phyloP scores from a whole-genome alignment of 2,888 invertebrate genomes.

The Morpho helenor region DNA sequence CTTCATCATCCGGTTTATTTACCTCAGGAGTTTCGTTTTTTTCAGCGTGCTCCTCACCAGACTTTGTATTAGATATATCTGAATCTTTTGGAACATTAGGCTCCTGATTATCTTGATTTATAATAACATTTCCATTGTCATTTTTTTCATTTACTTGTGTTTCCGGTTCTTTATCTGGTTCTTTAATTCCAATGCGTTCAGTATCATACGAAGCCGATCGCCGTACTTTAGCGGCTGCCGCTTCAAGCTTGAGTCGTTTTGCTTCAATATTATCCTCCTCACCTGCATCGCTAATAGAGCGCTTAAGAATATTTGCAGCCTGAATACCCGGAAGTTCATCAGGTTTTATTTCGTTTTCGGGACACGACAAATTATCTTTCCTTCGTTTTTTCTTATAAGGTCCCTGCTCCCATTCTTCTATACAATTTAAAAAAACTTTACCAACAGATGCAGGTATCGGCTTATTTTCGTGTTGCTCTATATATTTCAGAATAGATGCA shows the following conservation, averaged over 20 bases:
- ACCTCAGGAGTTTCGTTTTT: slow-evolving; percentile 30
- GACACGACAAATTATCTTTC: slow-evolving; percentile 45
- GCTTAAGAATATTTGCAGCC: slow-evolving; percentile 68
- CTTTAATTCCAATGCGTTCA: slow-evolving; percentile 43
- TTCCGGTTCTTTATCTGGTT: slow-evolving; percentile 13
- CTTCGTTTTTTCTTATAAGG: slow-evolving; percentile 59
- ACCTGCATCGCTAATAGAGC: slow-evolving; percentile 69
- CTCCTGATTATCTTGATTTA: not conserved
- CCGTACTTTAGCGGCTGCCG: slow-evolving; percentile 66
- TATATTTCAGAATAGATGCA: slow-evolving; percentile 91
- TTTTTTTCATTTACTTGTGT: slow-evolving; percentile 26
- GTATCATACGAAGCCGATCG: slow-evolving; percentile 70
- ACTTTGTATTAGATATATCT: slow-evolving; percentile 6
- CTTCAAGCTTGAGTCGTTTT: slow-evolving; percentile 60
- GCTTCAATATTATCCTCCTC: slow-evolving; percentile 65
- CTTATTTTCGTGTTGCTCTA: slow-evolving; percentile 88
- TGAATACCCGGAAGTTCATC: slow-evolving; percentile 47
- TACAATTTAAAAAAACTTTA: slow-evolving; percentile 79
- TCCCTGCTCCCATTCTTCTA: slow-evolving; percentile 69
- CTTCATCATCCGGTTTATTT: slow-evolving; percentile 33
- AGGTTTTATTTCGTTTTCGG: slow-evolving; percentile 42
- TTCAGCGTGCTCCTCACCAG: slow-evolving; percentile 26
- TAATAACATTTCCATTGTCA: no score
- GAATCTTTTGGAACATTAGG: slow-evolving; percentile 7
- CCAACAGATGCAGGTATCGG: slow-evolving; percentile 80